phyloP scores from a whole-genome alignment of 2,113 vertebrate genomes.

The Gymnarchus niloticus region DNA sequence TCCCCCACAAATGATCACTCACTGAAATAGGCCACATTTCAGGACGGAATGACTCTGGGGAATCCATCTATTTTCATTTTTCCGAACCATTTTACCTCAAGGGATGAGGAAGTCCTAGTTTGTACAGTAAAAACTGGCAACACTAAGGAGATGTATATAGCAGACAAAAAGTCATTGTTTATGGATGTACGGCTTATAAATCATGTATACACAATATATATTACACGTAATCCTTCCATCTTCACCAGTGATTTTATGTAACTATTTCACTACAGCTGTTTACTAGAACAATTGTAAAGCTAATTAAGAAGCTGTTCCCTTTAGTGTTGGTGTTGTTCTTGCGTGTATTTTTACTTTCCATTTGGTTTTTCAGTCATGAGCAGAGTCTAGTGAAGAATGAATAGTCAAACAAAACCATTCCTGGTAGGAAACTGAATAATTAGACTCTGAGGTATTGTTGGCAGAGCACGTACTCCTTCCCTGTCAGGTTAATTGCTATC shows the following conservation, averaged over 20 bases:
- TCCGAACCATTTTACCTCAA: constrained; percentile 14
- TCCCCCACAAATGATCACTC: constrained; percentile 3
- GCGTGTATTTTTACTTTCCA: no score
- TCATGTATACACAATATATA: no score
- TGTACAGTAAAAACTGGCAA: background rate
- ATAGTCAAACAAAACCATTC: no score
- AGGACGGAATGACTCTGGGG: constrained; percentile 22
- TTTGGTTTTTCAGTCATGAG: no score
- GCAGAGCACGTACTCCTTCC: no score
- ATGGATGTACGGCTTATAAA: background rate
- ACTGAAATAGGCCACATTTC: constrained; percentile 21
- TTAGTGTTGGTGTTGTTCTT: no score
- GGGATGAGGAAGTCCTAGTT: constrained; percentile 15
- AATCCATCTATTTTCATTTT: constrained; percentile 16
- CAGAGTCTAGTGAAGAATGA: no score
- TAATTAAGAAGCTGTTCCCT: background rate
- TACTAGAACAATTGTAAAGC: background rate
- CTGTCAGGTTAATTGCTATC: background rate
- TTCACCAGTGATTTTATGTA: background rate
- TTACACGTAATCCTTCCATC: background rate
- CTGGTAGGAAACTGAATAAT: no score
- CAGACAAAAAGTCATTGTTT: background rate
- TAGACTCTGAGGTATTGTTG: no score
- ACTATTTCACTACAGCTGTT: background rate
- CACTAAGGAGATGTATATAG: background rate